phyloP scores from a whole-genome alignment of 2,888 invertebrate genomes.

The Thalpophila matura region DNA sequence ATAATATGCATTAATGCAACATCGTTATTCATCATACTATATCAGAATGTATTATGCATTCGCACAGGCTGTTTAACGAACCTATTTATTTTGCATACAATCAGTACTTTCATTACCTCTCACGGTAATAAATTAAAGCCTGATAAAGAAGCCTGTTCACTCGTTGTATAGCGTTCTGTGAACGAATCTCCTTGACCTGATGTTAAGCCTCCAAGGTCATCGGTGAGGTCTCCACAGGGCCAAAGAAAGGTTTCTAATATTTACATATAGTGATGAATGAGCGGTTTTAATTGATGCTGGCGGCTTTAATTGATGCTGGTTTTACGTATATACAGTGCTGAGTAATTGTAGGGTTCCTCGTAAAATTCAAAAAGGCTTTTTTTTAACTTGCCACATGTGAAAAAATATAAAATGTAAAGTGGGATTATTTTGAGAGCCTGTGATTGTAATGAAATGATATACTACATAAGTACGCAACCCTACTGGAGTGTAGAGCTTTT shows the following conservation, averaged over 20 bases:
- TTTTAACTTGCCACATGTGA: too few relatives aligned
- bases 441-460: not conserved
- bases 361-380: not conserved
- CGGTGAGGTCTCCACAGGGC: conserved; percentile 30
- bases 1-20: too few relatives aligned
- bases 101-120: conserved; percentile 13
- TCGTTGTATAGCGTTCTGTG: conserved; percentile 31
- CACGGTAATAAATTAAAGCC: conserved; percentile 46
- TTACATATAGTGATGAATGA: conserved; percentile 60
- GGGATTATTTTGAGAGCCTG: too few relatives aligned
- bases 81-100: conserved; percentile 11
- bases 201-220: conserved; percentile 49
- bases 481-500: too few relatives aligned
- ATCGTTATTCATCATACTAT: too few relatives aligned
- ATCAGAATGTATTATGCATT: not conserved
- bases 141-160: conserved; percentile 34
- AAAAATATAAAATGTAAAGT: not conserved
- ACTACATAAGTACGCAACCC: too few relatives aligned
- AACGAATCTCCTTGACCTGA: conserved; percentile 60
- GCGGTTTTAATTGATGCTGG: conserved; percentile 45
- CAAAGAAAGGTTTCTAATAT: conserved; percentile 49
- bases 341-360: conserved; percentile 29
- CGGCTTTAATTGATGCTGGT: conserved; percentile 45
- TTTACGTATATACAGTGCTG: conserved; percentile 16
- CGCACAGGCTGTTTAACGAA: not conserved